These are phyloP conservation scores for Rafetus swinhoei DNA, from an alignment of 2,113 vertebrate genomes.

Conservation along the genomic window DNA sequence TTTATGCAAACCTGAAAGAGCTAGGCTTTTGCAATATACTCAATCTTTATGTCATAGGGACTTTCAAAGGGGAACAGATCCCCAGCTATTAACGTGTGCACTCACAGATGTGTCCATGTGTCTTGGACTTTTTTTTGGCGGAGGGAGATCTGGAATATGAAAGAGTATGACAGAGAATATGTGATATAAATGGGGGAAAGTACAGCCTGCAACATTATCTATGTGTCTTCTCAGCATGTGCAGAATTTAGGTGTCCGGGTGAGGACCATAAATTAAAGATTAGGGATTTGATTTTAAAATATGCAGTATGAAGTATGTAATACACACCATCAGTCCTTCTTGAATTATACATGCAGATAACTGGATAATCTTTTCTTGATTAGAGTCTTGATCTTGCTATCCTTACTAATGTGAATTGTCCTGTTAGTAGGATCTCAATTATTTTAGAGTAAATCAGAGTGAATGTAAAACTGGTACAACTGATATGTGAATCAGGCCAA, in stretches of 20 bases:
- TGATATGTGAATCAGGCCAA: background rate
- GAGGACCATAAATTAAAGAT: background rate
- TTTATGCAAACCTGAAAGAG: background rate
- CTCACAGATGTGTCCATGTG: background rate
- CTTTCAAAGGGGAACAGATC: background rate
- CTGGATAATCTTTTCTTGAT: background rate
- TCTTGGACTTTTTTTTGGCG: background rate
- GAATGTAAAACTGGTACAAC: background rate
- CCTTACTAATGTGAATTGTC: background rate
- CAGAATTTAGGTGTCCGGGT: background rate
- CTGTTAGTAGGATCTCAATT: background rate
- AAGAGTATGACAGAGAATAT: background rate
- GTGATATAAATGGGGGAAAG: background rate
- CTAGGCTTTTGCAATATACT: background rate
- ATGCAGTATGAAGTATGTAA: background rate
- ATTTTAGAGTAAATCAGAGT: background rate
- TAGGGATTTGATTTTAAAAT: background rate
- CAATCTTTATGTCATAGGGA: background rate
- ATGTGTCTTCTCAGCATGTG: background rate
- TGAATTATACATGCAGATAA: background rate
- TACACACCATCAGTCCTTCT: background rate
- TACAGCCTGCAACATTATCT: too few species aligned
- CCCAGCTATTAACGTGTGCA: background rate
- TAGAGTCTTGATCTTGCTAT: background rate
- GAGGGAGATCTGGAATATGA: background rate